Conservation (phyloP, 2,113 vertebrate genomes). For the Oncorhynchus gorbuscha region DNA sequence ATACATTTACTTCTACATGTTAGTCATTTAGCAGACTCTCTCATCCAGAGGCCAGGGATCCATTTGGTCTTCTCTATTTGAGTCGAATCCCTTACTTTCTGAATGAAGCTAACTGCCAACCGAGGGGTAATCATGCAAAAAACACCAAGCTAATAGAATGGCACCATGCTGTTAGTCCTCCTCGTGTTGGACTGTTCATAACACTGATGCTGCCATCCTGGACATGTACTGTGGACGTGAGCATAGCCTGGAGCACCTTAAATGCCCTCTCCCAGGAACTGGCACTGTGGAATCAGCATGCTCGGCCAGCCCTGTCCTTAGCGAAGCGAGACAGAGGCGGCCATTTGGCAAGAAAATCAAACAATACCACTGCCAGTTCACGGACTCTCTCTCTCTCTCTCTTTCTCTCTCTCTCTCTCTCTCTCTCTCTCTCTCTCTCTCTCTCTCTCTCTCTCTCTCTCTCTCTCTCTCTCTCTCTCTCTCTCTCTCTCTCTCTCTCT, state of each 20-base stretch:
- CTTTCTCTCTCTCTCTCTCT: background rate
- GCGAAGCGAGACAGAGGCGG: conserved; percentile 19
- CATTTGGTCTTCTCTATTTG: too few species aligned
- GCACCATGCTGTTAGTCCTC: background rate
- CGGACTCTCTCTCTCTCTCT: background rate
- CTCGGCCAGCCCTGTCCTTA: conserved; percentile 14
- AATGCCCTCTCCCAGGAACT: conserved; percentile 5
- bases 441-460: background rate
- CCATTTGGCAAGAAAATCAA: conserved; percentile 31
- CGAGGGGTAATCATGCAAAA: background rate
- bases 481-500: background rate
- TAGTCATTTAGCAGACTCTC: too few species aligned
- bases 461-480: background rate
- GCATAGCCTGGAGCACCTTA: background rate
- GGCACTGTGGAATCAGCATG: conserved; percentile 4
- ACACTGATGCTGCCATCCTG: conserved; percentile 7
- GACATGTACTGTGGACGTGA: conserved; percentile 4
- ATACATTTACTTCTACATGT: too few species aligned
- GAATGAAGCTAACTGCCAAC: too few species aligned
- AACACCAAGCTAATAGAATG: background rate
- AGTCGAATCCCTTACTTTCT: too few species aligned
- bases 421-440: background rate
- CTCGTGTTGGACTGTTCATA: background rate
- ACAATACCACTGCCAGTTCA: conserved; percentile 14
- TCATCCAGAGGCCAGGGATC: too few species aligned